Conservation (phyloP, 1,140 invertebrate genomes). For the Calephelis virginiensis region DNA sequence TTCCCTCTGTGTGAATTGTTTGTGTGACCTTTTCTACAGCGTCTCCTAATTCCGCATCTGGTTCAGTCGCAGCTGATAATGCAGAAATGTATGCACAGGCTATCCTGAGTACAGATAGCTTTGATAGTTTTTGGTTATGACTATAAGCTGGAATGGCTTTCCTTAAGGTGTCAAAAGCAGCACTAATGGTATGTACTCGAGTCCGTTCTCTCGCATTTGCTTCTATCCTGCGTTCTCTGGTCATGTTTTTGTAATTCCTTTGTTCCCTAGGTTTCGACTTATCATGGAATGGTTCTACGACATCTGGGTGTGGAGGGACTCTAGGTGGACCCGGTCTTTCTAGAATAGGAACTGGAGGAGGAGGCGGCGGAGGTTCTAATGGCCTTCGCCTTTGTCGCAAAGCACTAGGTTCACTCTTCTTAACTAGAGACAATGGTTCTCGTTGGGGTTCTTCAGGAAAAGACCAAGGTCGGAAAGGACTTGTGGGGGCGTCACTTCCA, state of each 20-base stretch:
- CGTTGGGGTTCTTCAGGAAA: constrained; percentile 71
- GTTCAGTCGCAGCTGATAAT: constrained; percentile 84
- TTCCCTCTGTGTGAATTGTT: constrained; percentile 95
- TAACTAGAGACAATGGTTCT: constrained; percentile 57
- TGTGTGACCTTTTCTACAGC: constrained; percentile 92
- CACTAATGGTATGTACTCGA: constrained; percentile 95
- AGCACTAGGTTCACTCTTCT: constrained; percentile 57
- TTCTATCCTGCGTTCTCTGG: constrained; percentile 92
- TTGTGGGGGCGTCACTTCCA: constrained; percentile 53
- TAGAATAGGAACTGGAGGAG: constrained; percentile 41
- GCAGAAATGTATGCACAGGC: constrained; percentile 95
- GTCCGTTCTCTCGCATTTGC: constrained; percentile 95
- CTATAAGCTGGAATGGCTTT: constrained; percentile 92
- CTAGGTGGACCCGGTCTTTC: constrained; percentile 61
- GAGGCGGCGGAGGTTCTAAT: constrained; percentile 46
- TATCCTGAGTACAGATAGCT: constrained; percentile 93
- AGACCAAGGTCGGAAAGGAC: constrained; percentile 68
- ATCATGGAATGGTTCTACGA: constrained; percentile 53
- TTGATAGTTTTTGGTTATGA: constrained; percentile 95
- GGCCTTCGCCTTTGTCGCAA: constrained; percentile 60
- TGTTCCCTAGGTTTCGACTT: constrained; percentile 81
- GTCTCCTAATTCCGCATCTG: constrained; percentile 82
- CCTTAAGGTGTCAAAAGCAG: constrained; percentile 93
- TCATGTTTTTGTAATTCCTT: constrained; percentile 97
- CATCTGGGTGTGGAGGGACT: constrained; percentile 79